Evolutionary conservation across 2,113 vertebrate species (phyloP).

Genomic region (Mastomys coucha): DNA sequence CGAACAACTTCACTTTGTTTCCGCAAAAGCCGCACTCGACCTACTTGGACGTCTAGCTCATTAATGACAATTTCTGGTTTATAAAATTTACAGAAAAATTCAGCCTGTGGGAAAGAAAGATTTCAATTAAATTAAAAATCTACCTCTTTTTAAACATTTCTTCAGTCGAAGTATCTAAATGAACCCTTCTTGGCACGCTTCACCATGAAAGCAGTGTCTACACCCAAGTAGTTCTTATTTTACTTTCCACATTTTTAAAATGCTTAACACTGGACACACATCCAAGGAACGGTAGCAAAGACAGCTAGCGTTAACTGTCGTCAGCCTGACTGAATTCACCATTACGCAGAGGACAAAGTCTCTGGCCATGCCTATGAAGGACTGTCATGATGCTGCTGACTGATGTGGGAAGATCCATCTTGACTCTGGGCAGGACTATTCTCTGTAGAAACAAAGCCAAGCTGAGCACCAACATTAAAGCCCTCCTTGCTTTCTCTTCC

Average conservation of each 20-base stretch:
- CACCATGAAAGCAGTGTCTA: not conserved
- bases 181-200: not conserved
- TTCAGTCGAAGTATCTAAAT: not conserved
- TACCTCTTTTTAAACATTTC: not conserved
- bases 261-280: not conserved
- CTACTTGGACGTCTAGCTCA: conserved; percentile 92
- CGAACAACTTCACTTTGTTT: conserved; percentile 90
- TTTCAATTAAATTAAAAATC: conserved; percentile 9
- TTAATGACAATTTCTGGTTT: conserved; percentile 92
- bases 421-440: not conserved
- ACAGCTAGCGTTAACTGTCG: not conserved
- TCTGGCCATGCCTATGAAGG: not conserved
- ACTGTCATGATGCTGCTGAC: too few species aligned
- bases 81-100: conserved; percentile 95
- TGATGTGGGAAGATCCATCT: not conserved
- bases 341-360: not conserved
- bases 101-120: conserved; percentile 87
- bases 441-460: not conserved
- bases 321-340: not conserved
- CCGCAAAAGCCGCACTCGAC: conserved; percentile 89
- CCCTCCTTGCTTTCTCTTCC: not conserved
- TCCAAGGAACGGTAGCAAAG: not conserved
- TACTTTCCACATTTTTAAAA: not conserved
- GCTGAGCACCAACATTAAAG: not conserved
- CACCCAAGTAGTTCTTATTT: not conserved